Evolutionary conservation across 2,797 vertebrate species (phyloP), one percentile per base, ranked within the genome.

Genomic region (Sebastes itinus): DNA sequence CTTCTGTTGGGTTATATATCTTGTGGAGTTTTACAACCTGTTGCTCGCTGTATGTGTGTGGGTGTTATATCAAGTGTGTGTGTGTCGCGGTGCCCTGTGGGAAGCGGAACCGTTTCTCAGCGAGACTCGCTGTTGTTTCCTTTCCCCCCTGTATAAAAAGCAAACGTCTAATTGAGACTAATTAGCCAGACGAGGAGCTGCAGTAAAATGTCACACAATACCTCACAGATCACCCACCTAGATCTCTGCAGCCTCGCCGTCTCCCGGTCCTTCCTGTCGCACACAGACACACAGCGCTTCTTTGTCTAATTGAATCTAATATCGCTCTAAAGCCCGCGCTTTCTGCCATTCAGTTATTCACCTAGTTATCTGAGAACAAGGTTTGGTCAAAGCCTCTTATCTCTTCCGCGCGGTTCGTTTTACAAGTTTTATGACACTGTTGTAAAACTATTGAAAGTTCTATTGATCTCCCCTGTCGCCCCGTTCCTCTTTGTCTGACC

Each of bases 1-100:
- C 85, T 75, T 93, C 85, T 92, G 88, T 78, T 88, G 60, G 83
- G 89, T 87, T 88, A 73, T 95, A 92, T 92, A 94, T 94, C 92
- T 91, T 87, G 76, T 85, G 11, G 77, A 90, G 87, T 90, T 93
- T 94, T 94, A 94, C 90, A 93, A 84, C 91, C 82, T 88, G 79
- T 86, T 87, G 60, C 81, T 75, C 61, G 59, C 73, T 67, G 71
- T 79, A 59, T 64, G 72, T 81, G 70, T 86, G 83, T 78, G 75
- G 61, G 59, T 73, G 67, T 82, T 84, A 49, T 18, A 81, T 73
- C 69, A 67, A 79, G 65, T 35, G 68, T 83, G 77, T 83, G 76
- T 77, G 75, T 75, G 65, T 75, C 6, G 60, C n/a, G 18, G 59
- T 18, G 61, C 82, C 42, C 74, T 87, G 77, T 88, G 88, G 78